Conservation (phyloP, 2,888 invertebrate species). For the Pherbina coryleti region DNA sequence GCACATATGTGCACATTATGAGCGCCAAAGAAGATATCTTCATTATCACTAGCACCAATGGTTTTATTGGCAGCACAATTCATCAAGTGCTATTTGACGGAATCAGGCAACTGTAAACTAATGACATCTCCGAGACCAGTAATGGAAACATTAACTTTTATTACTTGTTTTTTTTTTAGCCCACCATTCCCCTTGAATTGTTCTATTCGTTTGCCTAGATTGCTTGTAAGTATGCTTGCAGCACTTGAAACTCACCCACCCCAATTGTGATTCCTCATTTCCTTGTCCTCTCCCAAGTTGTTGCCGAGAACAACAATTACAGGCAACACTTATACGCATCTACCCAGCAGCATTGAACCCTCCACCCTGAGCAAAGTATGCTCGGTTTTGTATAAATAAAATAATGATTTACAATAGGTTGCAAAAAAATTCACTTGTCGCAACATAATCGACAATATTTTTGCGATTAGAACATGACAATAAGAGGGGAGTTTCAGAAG, state of each 20-base stretch:
- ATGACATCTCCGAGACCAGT: conserved; percentile 5
- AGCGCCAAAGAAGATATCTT: conserved; percentile 7
- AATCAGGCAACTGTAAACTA: conserved; percentile 24
- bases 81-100: background rate
- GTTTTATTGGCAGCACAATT: background rate
- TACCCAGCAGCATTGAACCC: background rate
- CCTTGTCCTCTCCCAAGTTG: conserved; percentile 10
- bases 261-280: background rate
- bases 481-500: background rate
- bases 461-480: conserved; percentile 55
- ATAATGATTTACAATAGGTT: conserved; percentile 22
- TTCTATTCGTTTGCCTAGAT: background rate
- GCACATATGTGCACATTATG: background rate
- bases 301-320: conserved; percentile 15
- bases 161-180: background rate
- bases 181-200: background rate
- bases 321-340: conserved; percentile 6
- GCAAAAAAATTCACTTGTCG: conserved; percentile 62
- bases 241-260: background rate
- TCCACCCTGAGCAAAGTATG: background rate
- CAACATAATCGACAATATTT: conserved; percentile 65
- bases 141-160: conserved; percentile 25
- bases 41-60: background rate
- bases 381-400: conserved; percentile 14
- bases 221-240: no score